Evolutionary conservation across 2,888 invertebrate species (phyloP).

Genomic region (Eupithecia abbreviata): DNA sequence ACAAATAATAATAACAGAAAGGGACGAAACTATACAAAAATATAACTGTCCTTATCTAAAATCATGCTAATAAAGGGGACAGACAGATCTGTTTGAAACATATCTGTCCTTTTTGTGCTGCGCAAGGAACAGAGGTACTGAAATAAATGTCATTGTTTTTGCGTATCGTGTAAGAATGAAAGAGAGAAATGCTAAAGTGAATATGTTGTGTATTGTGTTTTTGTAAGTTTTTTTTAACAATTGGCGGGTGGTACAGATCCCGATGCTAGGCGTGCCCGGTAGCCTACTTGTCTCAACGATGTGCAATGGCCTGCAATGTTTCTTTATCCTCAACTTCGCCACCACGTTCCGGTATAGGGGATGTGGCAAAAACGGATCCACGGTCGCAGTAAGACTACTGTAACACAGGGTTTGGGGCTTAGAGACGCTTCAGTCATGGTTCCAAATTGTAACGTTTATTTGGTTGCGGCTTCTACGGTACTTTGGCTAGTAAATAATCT

Average conservation of each 20-base stretch:
- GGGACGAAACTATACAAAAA: not conserved
- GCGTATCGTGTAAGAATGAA: not conserved
- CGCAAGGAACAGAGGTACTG: not conserved
- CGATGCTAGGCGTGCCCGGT: conserved; percentile 69
- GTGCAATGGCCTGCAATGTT: conserved; percentile 85
- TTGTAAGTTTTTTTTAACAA: not conserved
- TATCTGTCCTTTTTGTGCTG: not conserved
- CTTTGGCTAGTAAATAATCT: not conserved
- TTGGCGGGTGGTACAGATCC: conserved; percentile 67
- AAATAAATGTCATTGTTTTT: not conserved
- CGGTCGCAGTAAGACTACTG: conserved; percentile 92
- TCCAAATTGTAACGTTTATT: not conserved
- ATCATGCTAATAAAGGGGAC: not conserved
- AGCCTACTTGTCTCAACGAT: conserved; percentile 73
- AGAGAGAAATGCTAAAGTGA: not conserved
- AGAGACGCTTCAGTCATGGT: conserved; percentile 41
- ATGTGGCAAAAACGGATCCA: conserved; percentile 97
- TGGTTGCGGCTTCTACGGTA: conserved; percentile 5
- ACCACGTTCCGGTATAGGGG: conserved; percentile 91
- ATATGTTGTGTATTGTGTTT: not conserved
- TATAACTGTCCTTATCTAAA: not conserved
- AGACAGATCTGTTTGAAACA: not conserved
- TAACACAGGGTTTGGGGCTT: conserved; percentile 39
- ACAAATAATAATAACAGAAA: not conserved
- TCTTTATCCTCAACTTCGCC: conserved; percentile 87